Evolutionary conservation across 2,888 invertebrate genomes (phyloP), one percentile per base, ranked within the genome.

Genomic region (Drosophila tanythrix): DNA sequence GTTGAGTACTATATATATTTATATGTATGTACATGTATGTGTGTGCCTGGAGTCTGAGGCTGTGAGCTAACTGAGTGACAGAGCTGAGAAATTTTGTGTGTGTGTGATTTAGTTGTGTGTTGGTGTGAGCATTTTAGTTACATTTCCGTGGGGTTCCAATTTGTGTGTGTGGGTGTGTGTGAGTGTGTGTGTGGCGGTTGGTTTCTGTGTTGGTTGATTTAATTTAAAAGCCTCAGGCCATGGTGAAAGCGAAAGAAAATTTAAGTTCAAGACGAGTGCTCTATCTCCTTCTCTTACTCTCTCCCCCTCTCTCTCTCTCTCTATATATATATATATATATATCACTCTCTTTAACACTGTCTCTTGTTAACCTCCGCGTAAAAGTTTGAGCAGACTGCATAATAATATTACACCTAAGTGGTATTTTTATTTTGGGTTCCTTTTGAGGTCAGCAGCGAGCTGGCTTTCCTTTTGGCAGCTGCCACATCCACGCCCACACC

Each of bases 171-270:
- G 7, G 36, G 61, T 40, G 48, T 40, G 65, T 60, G 57, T n/a
- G n/a, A n/a, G n/a, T n/a, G n/a, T n/a, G n/a, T n/a, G n/a, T 64
- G 65, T 62, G 76, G 70, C 79, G 70, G 72, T 88, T 86, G 35
- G 60, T 66, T 58, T 58, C 51, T 63, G 65, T 66, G 70, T 74
- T 82, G 75, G 83, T 88, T 83, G 80, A 88, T 83, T 84, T 89
- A 87, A 87, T 84, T 84, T 89, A 65, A 89, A 89, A 74, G 76
- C 89, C 84, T 76, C 36, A 63, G 82, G 87, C 56, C n/a, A 15
- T n/a, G n/a, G 50, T 40, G 25, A 55, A 55, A 36, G 55, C 35
- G 5, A 33, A 52, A 59, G 38, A 27, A 46, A 43, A 66, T 43
- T 53, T 62, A 66, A 59, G 52, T 48, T 38, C 36, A 53, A 48